Conservation (phyloP, 2,797 vertebrate species). For the Typhlichthys eigenmanni region DNA sequence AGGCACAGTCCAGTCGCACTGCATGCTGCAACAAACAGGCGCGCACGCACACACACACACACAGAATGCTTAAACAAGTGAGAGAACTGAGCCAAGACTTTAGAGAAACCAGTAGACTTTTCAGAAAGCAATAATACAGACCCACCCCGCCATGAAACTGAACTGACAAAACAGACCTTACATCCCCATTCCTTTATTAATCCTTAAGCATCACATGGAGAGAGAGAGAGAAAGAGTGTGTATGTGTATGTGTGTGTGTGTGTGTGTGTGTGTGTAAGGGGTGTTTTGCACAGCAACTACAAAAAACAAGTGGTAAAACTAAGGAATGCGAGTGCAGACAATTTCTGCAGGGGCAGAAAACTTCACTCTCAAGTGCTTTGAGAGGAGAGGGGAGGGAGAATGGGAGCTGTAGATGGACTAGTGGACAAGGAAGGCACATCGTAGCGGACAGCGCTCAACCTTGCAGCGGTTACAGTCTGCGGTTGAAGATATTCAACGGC, state of each 20-base stretch:
- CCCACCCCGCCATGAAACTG: not conserved
- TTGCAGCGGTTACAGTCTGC: constrained; percentile 3
- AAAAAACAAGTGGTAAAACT: constrained; percentile 38
- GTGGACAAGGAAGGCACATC: not conserved
- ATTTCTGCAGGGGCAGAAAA: constrained; percentile 59
- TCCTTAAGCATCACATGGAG: constrained; percentile 66
- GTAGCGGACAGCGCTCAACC: constrained; percentile 37
- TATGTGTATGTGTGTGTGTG: too few relatives aligned
- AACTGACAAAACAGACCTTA: constrained; percentile 45
- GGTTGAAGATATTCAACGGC: constrained; percentile 2
- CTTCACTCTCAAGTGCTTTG: constrained; percentile 68
- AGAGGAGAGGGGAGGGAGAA: constrained; percentile 23
- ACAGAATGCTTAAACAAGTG: constrained; percentile 40
- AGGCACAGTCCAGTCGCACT: constrained; percentile 54
- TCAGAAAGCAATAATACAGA: constrained; percentile 27
- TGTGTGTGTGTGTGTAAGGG: constrained; percentile 20
- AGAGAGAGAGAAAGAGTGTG: too few relatives aligned
- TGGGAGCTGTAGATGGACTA: not conserved
- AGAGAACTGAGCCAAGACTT: too few relatives aligned
- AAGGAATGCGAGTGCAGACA: constrained; percentile 65
- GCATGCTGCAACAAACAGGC: constrained; percentile 57
- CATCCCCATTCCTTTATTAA: constrained; percentile 66
- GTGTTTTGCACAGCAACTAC: constrained; percentile 3
- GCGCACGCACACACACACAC: constrained; percentile 48
- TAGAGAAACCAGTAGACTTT: too few relatives aligned